A percentile compares a stretch with the other conserved stretches of the same genome.
phyloP scores from a whole-genome alignment of 2,888 invertebrate species.

The Argyresthia albistria region DNA sequence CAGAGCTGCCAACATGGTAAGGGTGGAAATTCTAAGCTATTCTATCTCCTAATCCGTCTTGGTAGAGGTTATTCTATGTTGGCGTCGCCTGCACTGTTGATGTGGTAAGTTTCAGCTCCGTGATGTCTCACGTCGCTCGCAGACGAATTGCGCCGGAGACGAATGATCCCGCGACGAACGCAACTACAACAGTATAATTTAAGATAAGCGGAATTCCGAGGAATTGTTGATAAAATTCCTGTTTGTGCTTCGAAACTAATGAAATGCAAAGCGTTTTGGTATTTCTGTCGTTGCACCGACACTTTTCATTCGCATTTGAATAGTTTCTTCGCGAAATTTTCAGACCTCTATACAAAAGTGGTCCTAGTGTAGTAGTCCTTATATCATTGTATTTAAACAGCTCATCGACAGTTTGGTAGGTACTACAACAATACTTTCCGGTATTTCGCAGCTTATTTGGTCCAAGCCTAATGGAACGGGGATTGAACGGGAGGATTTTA shows the following conservation, averaged over 20 bases:
- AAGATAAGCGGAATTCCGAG: background rate
- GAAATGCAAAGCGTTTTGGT: background rate
- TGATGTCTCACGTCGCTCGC: conserved; percentile 37
- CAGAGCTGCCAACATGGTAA: conserved; percentile 18
- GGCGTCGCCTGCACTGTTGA: too few species aligned
- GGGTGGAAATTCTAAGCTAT: too few species aligned
- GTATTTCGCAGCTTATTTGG: conserved; percentile 31
- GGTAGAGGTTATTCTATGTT: too few species aligned
- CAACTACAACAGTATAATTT: background rate
- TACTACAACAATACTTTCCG: background rate
- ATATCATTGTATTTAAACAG: too few species aligned
- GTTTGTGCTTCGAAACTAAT: background rate
- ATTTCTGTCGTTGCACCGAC: background rate
- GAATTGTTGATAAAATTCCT: background rate
- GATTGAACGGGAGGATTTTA: conserved; percentile 26
- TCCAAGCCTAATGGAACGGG: conserved; percentile 44
- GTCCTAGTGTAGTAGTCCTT: too few species aligned
- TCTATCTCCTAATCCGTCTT: too few species aligned
- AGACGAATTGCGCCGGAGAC: conserved; percentile 57
- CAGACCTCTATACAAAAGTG: background rate
- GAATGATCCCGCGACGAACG: conserved; percentile 42
- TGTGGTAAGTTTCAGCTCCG: too few species aligned
- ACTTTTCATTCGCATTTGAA: background rate
- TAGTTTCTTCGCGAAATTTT: background rate
- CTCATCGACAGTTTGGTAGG: background rate